Conservation (phyloP, 2,113 vertebrate genomes). For the Bos indicus region DNA sequence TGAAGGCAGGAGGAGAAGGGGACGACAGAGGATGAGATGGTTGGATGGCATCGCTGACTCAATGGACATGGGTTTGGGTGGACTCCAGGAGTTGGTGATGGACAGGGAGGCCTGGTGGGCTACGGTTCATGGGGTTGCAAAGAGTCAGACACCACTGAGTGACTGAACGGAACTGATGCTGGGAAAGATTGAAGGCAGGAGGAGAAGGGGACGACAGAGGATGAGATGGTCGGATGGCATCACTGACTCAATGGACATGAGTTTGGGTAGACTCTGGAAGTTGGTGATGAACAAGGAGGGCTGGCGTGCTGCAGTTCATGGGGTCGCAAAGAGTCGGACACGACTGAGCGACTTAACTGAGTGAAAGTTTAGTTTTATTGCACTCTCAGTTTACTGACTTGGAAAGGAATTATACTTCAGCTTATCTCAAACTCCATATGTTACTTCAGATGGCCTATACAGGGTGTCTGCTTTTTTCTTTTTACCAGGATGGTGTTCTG, state of each 20-base stretch:
- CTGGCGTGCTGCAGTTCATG: background rate
- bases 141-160: background rate
- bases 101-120: background rate
- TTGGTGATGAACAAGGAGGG: background rate
- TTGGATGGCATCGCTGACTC: background rate
- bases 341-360: background rate
- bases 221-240: background rate
- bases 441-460: background rate
- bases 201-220: background rate
- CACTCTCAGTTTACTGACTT: background rate
- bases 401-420: background rate
- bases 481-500: background rate
- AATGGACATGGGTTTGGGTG: background rate
- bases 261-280: background rate
- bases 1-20: background rate
- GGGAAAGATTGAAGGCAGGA: background rate
- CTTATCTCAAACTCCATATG: background rate
- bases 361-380: background rate
- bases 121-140: background rate
- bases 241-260: background rate
- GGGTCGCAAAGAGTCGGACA: background rate
- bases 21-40: background rate
- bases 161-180: background rate
- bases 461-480: background rate
- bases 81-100: background rate